Evolutionary conservation across 2,888 invertebrate genomes (phyloP).

Genomic region (Mongoloraphidia duomilia): DNA sequence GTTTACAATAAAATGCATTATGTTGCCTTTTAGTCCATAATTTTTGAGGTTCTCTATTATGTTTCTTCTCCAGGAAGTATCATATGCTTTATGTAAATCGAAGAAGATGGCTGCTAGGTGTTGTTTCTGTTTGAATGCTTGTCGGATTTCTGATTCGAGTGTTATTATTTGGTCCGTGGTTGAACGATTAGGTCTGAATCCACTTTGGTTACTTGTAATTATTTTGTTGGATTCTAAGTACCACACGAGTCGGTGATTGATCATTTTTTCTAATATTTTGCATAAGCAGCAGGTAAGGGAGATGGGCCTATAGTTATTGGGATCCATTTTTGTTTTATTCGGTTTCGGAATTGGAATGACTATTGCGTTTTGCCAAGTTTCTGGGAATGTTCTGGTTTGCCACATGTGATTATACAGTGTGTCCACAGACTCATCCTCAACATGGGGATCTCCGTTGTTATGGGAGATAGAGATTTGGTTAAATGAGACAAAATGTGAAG

Average conservation of each 20-base stretch:
- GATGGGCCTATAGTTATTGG: constrained; percentile 4
- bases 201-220: constrained; percentile 9
- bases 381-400: constrained; percentile 1
- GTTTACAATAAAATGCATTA: no score
- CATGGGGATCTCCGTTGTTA: no score
- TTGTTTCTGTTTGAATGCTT: constrained; percentile 9
- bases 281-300: constrained; percentile 4
- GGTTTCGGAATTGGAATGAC: constrained; percentile 4
- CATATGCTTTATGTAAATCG: constrained; percentile 6
- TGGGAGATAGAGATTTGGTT: no score
- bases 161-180: constrained; percentile 11
- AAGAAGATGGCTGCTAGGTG: constrained; percentile 9
- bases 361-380: constrained; percentile 1
- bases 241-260: constrained; percentile 3
- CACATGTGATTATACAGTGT: constrained; percentile 7
- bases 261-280: constrained; percentile 6
- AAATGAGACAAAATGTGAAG: no score
- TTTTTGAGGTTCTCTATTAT: constrained; percentile 8
- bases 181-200: constrained; percentile 10
- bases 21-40: constrained; percentile 1
- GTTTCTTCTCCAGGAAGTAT: constrained; percentile 9
- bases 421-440: no score
- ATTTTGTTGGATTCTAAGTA: constrained; percentile 11
- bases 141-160: constrained; percentile 9
- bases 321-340: background rate